Base-by-base conservation (phyloP, 2,888 invertebrate genomes). In the Piscicola geometra region DNA sequence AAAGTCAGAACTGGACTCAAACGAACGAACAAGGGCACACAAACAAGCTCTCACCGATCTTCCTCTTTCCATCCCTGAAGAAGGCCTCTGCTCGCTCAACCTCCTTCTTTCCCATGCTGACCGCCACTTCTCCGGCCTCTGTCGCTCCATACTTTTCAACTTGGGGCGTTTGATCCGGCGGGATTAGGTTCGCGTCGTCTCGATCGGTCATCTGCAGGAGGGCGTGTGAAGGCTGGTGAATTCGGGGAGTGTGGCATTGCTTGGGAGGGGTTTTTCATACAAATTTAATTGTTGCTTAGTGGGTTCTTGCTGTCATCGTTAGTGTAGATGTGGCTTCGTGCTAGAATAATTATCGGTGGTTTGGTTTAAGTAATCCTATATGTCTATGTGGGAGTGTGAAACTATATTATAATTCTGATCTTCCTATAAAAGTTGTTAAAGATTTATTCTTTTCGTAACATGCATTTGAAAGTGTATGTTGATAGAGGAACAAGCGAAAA, bases 61-160 rank as follows among this genome's bases (percentile, higher is more conserved):
- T 81, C 76, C 83, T 79, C 33, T 78, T 80, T n/a, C 83, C 83
- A 80, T 84, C 84, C 41, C 77, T 78, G 76, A 84, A 83, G 80
- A 79, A 83, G 77, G 75, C 76, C 21, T 75, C 78, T n/a, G 56
- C 70, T 15, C 76, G 72, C 1, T 60, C 30, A 33, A 36, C 25
- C 52, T 12, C 41, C 15, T 25, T 60, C 64, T 73, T 52, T 1
- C 28, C 28, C 18, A 21, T 35, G 35, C 21, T n/a, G 2, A 28
- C 36, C 52, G 47, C 52, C 18, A 52, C 25, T 50, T 47, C 71
- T 30, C 30, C 15, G 30, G 18, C 50, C 50, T 71, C 50, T 2
- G 73, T 73, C 21, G 73, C 56, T 15, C 73, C 73, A 33, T 73
- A 73, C 12, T 56, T 33, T 21, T 60, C 73, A 9, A 56, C 3